Base-by-base conservation (phyloP, 2,113 vertebrate species). In the Nesospiza acunhae region DNA sequence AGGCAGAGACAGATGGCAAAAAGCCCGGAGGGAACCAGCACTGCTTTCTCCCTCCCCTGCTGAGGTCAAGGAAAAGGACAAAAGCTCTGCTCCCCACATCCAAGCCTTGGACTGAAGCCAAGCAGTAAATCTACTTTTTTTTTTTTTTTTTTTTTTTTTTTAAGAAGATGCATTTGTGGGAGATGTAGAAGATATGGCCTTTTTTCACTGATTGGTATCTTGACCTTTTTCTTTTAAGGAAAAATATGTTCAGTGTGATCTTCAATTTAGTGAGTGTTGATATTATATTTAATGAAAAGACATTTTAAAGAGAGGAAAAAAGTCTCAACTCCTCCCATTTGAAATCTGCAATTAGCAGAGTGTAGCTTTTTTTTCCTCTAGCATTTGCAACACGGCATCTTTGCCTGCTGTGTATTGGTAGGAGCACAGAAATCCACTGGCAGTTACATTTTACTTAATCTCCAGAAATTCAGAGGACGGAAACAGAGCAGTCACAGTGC, bases 401-500 rank as follows among this genome's bases (percentile, higher is more conserved):
- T 92, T 28, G 56, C 33, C 42, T 81, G 44, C 30, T 33, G 9
- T 0, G 0, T 66, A 35, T 41, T 0, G 0, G 18, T 41, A 92
- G 68, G 56, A 88, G 50, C 56, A 56, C 24, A 81, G 56, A 49
- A 89, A 92, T 77, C 39, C 67, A 39, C 41, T 31, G 37, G n/a
- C 22, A 66, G 26, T 89, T 84, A 67, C 11, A 39, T 85, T 85
- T 94, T 60, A 64, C 24, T 26, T 79, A 18, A 67, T 73, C 58
- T 73, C 70, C 59, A 90, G 62, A 80, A 87, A 52, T 83, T 52
- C 62, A 93, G 72, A 69, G 19, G 59, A 50, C 77, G 23, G 67
- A 80, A 73, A 80, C 23, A 0, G 2, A 85, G 62, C 30, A 39
- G 41, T 62, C 41, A 19, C 41, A 50, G 23, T 35, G 63, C 76